A percentile compares a stretch with the other conserved stretches of the same genome.
Conservation (phyloP, 2,888 invertebrate genomes). For the Pandemis heparana region DNA sequence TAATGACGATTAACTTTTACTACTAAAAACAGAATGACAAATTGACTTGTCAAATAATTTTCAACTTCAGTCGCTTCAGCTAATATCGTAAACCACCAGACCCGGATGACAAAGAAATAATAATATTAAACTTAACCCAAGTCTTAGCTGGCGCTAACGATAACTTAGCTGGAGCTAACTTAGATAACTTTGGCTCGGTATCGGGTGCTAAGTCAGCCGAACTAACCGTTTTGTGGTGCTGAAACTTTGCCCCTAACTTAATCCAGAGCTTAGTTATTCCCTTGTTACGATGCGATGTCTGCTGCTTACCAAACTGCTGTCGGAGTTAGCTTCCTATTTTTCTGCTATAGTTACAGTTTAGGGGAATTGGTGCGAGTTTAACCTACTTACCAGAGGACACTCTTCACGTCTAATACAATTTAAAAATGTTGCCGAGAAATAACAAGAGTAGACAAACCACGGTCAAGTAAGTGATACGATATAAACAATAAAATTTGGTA, state of each 20-base stretch:
- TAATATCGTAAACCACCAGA: conserved; percentile 50
- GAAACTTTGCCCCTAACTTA: conserved; percentile 67
- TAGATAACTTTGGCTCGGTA: conserved; percentile 74
- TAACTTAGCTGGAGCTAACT: conserved; percentile 74
- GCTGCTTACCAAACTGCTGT: conserved; percentile 30
- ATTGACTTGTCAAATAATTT: conserved; percentile 28
- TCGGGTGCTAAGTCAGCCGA: conserved; percentile 78
- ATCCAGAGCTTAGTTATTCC: conserved; percentile 51
- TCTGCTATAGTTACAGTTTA: not conserved
- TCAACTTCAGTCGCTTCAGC: conserved; percentile 36
- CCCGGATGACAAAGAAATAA: conserved; percentile 69
- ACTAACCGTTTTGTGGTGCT: conserved; percentile 72
- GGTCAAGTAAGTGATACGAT: too few relatives aligned
- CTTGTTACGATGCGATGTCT: conserved; percentile 42
- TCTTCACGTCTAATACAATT: too few relatives aligned
- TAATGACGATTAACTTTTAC: not conserved
- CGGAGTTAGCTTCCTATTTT: conserved; percentile 26
- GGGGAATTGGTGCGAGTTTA: not conserved
- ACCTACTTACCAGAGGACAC: not conserved
- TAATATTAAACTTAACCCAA: conserved; percentile 73
- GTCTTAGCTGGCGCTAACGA: conserved; percentile 71
- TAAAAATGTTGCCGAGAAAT: too few relatives aligned
- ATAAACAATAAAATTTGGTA: too few relatives aligned
- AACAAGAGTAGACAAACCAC: not conserved
- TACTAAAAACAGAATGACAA: not conserved